Evolutionary conservation across 2,888 invertebrate genomes (phyloP).

Genomic region (Coleophora deauratella): DNA sequence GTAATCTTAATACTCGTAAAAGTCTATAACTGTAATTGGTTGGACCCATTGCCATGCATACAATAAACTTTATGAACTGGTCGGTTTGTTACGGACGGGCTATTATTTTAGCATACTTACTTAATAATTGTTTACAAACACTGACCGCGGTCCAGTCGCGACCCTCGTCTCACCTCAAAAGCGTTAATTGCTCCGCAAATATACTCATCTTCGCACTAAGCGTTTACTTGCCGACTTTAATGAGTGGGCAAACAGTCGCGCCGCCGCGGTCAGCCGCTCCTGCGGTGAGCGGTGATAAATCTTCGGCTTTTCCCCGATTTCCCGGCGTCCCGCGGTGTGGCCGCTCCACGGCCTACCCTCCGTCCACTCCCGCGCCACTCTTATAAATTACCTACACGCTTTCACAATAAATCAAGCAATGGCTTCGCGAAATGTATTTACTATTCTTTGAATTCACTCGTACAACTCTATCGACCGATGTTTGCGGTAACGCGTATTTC

Average conservation of each 20-base stretch:
- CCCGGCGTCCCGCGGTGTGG: conserved; percentile 39
- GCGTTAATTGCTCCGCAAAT: conserved; percentile 71
- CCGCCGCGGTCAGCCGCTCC: conserved; percentile 51
- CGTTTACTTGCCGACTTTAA: conserved; percentile 68
- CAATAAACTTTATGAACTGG: no score
- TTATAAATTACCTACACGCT: conserved; percentile 73
- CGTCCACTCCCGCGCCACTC: conserved; percentile 54
- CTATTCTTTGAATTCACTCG: conserved; percentile 68
- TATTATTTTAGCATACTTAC: conserved; percentile 16
- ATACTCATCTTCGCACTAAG: conserved; percentile 69
- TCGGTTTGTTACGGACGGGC: background rate
- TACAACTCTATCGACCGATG: conserved; percentile 38
- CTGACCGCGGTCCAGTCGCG: conserved; percentile 36
- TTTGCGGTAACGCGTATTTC: conserved; percentile 38
- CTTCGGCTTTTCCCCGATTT: conserved; percentile 69
- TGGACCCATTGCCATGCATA: no score
- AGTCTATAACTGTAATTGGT: no score
- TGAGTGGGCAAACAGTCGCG: conserved; percentile 64
- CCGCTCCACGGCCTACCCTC: conserved; percentile 30
- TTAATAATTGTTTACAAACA: conserved; percentile 46
- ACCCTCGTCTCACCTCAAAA: conserved; percentile 66
- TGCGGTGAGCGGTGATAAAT: conserved; percentile 61
- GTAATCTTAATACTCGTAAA: no score
- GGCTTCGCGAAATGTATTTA: conserved; percentile 66
- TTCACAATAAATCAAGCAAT: conserved; percentile 69